Conservation (phyloP, 2,797 vertebrate genomes). For the Mus spretus region DNA sequence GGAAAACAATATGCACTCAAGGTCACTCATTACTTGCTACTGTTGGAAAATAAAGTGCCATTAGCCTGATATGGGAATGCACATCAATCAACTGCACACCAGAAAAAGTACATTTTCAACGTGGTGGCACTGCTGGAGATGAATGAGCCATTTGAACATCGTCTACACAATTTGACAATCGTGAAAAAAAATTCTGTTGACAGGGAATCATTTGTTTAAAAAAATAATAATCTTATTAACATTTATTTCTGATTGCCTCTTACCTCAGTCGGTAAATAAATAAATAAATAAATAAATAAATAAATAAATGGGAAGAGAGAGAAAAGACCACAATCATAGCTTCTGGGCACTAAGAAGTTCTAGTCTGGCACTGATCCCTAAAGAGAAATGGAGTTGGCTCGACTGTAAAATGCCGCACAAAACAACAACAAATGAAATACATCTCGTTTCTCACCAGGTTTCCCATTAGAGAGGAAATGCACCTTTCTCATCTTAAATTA, state of each 20-base stretch:
- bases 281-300: not conserved
- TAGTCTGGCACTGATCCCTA: not conserved
- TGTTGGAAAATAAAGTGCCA: conserved; percentile 92
- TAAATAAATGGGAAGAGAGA: not conserved
- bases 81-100: conserved; percentile 90
- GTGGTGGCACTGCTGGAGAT: conserved; percentile 86
- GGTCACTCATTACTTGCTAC: conserved; percentile 92
- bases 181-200: conserved; percentile 83
- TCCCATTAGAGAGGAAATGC: conserved; percentile 44
- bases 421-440: not conserved
- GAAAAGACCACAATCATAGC: not conserved
- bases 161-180: conserved; percentile 86
- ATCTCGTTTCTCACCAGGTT: conserved; percentile 39
- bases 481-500: conserved; percentile 11
- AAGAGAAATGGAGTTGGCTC: not conserved
- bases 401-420: not conserved
- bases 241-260: conserved; percentile 72
- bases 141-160: conserved; percentile 87
- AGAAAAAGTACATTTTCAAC: conserved; percentile 88
- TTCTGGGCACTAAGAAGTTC: conserved; percentile 40
- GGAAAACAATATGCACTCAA: conserved; percentile 91
- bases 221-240: conserved; percentile 77
- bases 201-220: conserved; percentile 83
- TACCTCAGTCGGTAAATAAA: conserved; percentile 18
- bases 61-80: conserved; percentile 91